Evolutionary conservation across 1,140 invertebrate species (phyloP).

Genomic region (Trachymyrmex septentrionalis): DNA sequence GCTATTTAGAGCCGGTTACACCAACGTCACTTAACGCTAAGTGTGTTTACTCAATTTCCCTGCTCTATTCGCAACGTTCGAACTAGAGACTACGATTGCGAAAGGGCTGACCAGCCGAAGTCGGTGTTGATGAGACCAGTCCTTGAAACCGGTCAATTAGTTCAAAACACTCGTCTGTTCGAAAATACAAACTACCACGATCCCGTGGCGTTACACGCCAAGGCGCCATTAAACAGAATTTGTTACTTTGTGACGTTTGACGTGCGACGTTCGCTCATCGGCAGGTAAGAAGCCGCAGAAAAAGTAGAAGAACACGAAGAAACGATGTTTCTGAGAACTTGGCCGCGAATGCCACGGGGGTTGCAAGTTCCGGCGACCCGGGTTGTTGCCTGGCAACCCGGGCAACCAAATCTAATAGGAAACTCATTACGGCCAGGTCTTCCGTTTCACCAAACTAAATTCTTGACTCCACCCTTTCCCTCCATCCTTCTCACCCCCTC

Average conservation of each 20-base stretch:
- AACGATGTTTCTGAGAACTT: slow-evolving; percentile 30
- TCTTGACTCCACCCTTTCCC: slow-evolving; percentile 75
- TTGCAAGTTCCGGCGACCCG: slow-evolving; percentile 77
- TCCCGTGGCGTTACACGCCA: not conserved
- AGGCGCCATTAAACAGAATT: slow-evolving; percentile 12
- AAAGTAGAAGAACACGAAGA: slow-evolving; percentile 41
- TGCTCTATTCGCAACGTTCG: not conserved
- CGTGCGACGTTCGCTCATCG: slow-evolving; percentile 10
- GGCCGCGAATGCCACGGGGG: slow-evolving; percentile 71
- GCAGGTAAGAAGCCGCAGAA: slow-evolving; percentile 13
- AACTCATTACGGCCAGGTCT: slow-evolving; percentile 84
- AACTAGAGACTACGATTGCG: not conserved
- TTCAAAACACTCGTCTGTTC: not conserved
- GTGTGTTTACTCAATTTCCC: slow-evolving; percentile 62
- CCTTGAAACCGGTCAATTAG: slow-evolving; percentile 23
- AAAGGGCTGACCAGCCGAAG: not conserved
- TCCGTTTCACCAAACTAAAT: slow-evolving; percentile 83
- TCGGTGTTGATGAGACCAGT: not conserved
- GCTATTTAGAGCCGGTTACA: slow-evolving; percentile 60
- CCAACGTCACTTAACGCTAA: slow-evolving; percentile 54
- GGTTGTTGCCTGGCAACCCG: slow-evolving; percentile 79
- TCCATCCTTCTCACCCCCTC: slow-evolving; percentile 39
- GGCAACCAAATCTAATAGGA: slow-evolving; percentile 85
- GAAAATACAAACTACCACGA: not conserved
- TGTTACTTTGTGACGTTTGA: slow-evolving; percentile 49